Base-by-base conservation (phyloP, 2,797 vertebrate species). In the Discoglossus pictus region DNA sequence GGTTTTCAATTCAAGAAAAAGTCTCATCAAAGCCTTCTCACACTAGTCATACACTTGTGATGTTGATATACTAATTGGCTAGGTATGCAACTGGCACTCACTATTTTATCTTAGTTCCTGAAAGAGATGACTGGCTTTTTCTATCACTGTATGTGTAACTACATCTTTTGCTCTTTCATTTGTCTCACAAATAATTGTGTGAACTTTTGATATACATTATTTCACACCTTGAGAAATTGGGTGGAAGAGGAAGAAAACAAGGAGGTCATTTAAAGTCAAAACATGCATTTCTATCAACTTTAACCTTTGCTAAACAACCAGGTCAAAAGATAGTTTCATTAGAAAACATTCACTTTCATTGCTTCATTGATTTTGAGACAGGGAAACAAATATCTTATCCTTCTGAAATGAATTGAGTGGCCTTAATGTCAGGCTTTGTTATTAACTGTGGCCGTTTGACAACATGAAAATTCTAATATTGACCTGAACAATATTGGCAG, bases 301-400 rank as follows among this genome's bases (percentile, higher is more conserved):
- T 76, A 75, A 73, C 48, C 74, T 81, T 74, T 80, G 72, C 72
- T 76, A 80, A 84, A 85, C 82, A 72, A 71, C 64, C 63, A 76
- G 66, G 70, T 81, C 77, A 86, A 81, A 85, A 81, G 68, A 81
- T 82, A 82, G 74, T 85, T 86, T 82, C 77, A 75, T 83, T 78
- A 80, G 74, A 85, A 90, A 91, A 86, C 80, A 88, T 77, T 85
- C 68, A 78, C 78, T 75, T 83, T 77, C 64, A 83, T 86, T 87
- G 79, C 77, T 76, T 71, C 83, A 86, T 89, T 90, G 81, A 88
- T 90, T 83, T 83, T 78, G 72, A 74, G 68, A 87, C 85, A 79
- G 78, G 78, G 76, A 82, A 87, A 61, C 78, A 82, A 84, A 83
- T 87, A 84, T 73, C 63, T 69, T 72, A 10, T 66, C 51, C 40